Evolutionary conservation across 2,113 vertebrate species (phyloP).

Genomic region (Formicarius rufipectus): DNA sequence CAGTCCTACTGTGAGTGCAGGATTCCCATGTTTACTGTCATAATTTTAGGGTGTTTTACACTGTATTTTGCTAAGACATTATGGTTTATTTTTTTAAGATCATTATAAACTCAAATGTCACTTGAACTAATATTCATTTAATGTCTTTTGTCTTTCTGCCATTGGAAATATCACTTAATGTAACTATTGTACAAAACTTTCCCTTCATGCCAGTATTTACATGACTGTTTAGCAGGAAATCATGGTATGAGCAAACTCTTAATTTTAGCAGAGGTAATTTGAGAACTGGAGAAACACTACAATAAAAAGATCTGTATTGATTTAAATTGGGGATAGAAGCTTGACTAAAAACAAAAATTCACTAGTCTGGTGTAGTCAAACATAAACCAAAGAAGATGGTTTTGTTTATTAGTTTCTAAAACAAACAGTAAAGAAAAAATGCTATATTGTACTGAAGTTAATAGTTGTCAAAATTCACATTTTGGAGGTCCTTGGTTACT

Average conservation of each 20-base stretch:
- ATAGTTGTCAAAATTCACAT: constrained; percentile 35
- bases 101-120: constrained; percentile 34
- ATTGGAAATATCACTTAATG: constrained; percentile 53
- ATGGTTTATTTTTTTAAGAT: constrained; percentile 23
- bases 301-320: not conserved
- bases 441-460: not conserved
- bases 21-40: constrained; percentile 65
- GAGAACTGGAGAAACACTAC: constrained; percentile 10
- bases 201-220: constrained; percentile 27
- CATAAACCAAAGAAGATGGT: constrained; percentile 90
- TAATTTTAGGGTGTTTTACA: constrained; percentile 42
- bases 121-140: constrained; percentile 15
- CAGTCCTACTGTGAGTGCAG: constrained; percentile 69
- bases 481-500: constrained; percentile 10
- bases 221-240: constrained; percentile 37
- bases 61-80: constrained; percentile 45
- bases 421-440: constrained; percentile 32
- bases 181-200: constrained; percentile 47
- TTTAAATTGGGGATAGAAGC: constrained; percentile 59
- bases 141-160: constrained; percentile 47
- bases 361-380: constrained; percentile 72
- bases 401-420: constrained; percentile 63
- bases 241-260: constrained; percentile 44
- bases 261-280: constrained; percentile 60
- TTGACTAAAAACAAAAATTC: constrained; percentile 54